Evolutionary conservation across 2,888 invertebrate species (phyloP), one percentile per base, ranked within the genome.

Genomic region (Zeuzera pyrina): DNA sequence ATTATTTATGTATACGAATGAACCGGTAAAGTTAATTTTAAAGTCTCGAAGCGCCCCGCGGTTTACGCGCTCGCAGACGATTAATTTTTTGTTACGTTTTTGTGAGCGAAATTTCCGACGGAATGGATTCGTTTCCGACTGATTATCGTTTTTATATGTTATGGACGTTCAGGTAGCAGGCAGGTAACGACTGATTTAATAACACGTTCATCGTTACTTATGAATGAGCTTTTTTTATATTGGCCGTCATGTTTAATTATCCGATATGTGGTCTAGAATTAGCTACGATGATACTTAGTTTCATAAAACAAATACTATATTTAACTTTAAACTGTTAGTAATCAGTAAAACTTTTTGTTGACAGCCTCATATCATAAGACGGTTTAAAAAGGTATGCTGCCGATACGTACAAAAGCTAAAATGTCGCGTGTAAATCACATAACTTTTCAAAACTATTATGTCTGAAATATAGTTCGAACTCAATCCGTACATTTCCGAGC

Each of bases 401-500:
- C 10, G 12, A 10, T 25, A 61, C 57, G 57, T 57, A 58, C 67
- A 74, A 77, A 74, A 68, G 66, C 60, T 66, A 70, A 70, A 76
- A 66, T 58, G 71, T 79, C 73, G 72, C 77, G 77, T 78, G 77
- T 73, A 78, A 81, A 81, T 79, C 77, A 74, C 72, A 63, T 65
- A 78, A 81, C 72, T 79, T 79, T 71, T 81, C 74, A 74, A 76
- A 81, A 79, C 79, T 81, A 79, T 81, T 78, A 79, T 76, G 70
- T 66, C 70, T 78, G 78, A 79, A 81, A 79, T 81, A 83, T 78
- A 81, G 79, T 79, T 71, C 63, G 73, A 73, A 76, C 79, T 81
- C 79, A 81, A 81, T 81, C 81, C 72, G 81, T 73, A 81, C 79
- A 83, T 83, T 79, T 81, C 81, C 81, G 76, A 78, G 79, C 78